Conservation (phyloP, 2,797 vertebrate genomes). For the Anas bahamensis region DNA sequence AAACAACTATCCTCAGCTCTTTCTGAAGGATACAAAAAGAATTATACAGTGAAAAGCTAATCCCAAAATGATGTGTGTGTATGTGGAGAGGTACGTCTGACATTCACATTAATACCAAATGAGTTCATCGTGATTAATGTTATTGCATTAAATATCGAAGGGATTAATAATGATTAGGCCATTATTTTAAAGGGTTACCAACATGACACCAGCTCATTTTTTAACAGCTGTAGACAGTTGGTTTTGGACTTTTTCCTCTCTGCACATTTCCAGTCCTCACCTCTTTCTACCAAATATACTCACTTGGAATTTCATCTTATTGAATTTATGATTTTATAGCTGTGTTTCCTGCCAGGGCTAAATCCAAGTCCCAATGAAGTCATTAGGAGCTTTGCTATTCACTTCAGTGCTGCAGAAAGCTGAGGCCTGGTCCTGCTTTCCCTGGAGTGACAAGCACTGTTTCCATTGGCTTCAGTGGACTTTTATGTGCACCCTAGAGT, state of each 20-base stretch:
- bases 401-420: not conserved
- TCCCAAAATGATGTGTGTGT: conserved; percentile 6
- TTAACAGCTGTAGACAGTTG: conserved; percentile 51
- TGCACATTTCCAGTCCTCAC: conserved; percentile 31
- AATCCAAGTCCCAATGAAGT: conserved; percentile 43
- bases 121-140: conserved; percentile 68
- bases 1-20: conserved; percentile 26
- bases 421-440: not conserved
- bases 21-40: not conserved
- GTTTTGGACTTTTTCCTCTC: conserved; percentile 40
- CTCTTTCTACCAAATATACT: conserved; percentile 44
- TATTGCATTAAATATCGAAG: conserved; percentile 63
- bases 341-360: conserved; percentile 38
- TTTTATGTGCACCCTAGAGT: not conserved
- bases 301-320: conserved; percentile 39
- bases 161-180: conserved; percentile 73
- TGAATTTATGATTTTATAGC: conserved; percentile 57
- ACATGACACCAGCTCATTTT: conserved; percentile 60
- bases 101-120: conserved; percentile 68
- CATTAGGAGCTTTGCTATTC: conserved; percentile 23
- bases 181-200: conserved; percentile 69
- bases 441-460: not conserved
- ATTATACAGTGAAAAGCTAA: not conserved
- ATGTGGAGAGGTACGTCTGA: conserved; percentile 13
- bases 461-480: not conserved